Base-by-base conservation (phyloP, 2,888 invertebrate species). In the Ormyrus pomaceus region DNA sequence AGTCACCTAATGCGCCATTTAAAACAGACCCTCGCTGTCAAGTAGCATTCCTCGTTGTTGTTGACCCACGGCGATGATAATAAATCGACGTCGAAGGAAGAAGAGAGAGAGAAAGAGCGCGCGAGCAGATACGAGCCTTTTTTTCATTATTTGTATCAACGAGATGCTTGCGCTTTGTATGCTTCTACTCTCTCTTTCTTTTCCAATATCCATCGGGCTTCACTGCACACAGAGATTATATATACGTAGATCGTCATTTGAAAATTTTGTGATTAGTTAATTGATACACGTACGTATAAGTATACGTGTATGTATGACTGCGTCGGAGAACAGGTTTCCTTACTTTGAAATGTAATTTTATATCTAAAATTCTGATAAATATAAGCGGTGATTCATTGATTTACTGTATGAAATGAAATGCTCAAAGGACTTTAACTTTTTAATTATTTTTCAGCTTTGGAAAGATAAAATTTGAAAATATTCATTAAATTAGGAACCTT, bases 1-100 rank as follows among this genome's bases (percentile, higher is more conserved):
- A 95, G 95, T 83, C 96, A 96, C 86, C 93, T 96, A 83, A 93
- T 95, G 92, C 93, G 95, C 86, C 93, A 95, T 86, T 93, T 96
- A 87, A 95, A 95, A 91, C 95, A 95, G 91, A 95, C 95, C 87
- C 92, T 96, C 84, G 94, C 95, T 86, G 95, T 94, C 88, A 94
- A 94, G 89, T 94, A 93, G 89, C 88, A 90, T 87, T 88, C 89
- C 89, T 85, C 89, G 87, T 88, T 83, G 62, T 82, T 64, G 50
- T 59, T 77, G 66, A 69, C 51, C 19, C 59, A 13, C 45, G 53
- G 58, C 10, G 64, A 69, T 58, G 75, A 66, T 61, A 48, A 72
- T 68, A 53, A 58, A 48, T 13, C 9, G 46, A 65, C 5, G 19
- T 13, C 8, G 13, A 56, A n/a, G 53, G 55, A 56, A 34, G 8